Evolutionary conservation across 2,797 vertebrate genomes (phyloP).

Genomic region (Holocentrus rufus): DNA sequence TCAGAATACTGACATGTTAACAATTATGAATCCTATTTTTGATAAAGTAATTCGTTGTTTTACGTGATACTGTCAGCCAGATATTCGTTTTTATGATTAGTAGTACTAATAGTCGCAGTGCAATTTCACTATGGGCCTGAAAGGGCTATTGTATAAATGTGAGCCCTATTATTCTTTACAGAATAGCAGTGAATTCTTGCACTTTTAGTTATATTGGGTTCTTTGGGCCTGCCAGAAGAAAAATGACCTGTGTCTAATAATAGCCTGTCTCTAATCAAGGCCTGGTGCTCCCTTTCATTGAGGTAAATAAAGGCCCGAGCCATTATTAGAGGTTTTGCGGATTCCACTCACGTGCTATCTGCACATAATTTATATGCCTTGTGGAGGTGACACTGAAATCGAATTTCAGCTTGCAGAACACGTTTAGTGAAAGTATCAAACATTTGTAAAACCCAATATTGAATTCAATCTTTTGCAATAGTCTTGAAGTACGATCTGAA

Average conservation of each 20-base stretch:
- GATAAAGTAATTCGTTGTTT: slow-evolving; percentile 10
- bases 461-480: no score
- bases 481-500: no score
- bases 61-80: not conserved
- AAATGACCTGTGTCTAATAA: slow-evolving; percentile 48
- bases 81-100: slow-evolving; percentile 7
- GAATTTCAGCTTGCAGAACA: slow-evolving; percentile 36
- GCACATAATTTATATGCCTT: slow-evolving; percentile 17
- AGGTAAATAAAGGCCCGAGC: slow-evolving; percentile 49
- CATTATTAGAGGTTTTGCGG: slow-evolving; percentile 43
- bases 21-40: slow-evolving; percentile 10
- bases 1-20: slow-evolving; percentile 7
- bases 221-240: slow-evolving; percentile 56
- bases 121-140: not conserved
- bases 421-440: slow-evolving; percentile 54
- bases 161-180: not conserved
- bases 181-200: slow-evolving; percentile 40
- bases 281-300: slow-evolving; percentile 23
- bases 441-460: slow-evolving; percentile 17
- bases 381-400: slow-evolving; percentile 66
- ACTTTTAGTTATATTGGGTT: slow-evolving; percentile 48
- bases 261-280: slow-evolving; percentile 48
- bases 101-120: not conserved
- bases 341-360: slow-evolving; percentile 51
- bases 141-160: slow-evolving; percentile 9